Conservation (phyloP, 2,888 invertebrate species). For the Tipula helvola region DNA sequence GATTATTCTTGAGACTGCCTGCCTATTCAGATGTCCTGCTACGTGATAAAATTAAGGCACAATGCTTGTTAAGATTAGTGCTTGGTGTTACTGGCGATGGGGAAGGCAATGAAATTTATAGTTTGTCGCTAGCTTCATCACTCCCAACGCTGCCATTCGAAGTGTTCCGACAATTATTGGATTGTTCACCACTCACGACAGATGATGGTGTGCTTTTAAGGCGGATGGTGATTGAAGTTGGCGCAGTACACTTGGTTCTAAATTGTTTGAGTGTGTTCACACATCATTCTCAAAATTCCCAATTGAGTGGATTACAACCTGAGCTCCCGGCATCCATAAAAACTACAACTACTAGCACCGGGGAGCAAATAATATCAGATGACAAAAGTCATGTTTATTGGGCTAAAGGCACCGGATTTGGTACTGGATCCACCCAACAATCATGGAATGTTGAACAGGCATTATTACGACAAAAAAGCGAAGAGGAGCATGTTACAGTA, state of each 20-base stretch:
- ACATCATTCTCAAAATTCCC: slow-evolving; percentile 52
- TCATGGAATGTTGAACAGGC: slow-evolving; percentile 96
- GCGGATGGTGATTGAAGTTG: slow-evolving; percentile 67
- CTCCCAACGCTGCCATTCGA: slow-evolving; percentile 44
- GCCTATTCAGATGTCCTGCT: slow-evolving; percentile 84
- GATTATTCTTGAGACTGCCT: slow-evolving; percentile 74
- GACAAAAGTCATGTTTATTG: slow-evolving; percentile 74
- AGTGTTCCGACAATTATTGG: slow-evolving; percentile 55
- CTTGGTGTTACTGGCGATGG: slow-evolving; percentile 87
- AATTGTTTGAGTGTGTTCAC: slow-evolving; percentile 84
- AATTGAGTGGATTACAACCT: slow-evolving; percentile 28
- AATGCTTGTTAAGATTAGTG: slow-evolving; percentile 72
- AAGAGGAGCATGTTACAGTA: slow-evolving; percentile 89
- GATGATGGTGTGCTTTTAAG: slow-evolving; percentile 66
- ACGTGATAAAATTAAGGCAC: slow-evolving; percentile 70
- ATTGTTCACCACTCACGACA: slow-evolving; percentile 58
- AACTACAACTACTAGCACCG: slow-evolving; percentile 8
- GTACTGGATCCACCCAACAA: slow-evolving; percentile 88
- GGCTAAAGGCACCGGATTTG: slow-evolving; percentile 96
- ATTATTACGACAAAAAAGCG: slow-evolving; percentile 73
- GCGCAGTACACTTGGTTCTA: slow-evolving; percentile 72
- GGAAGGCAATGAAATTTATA: slow-evolving; percentile 71
- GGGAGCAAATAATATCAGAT: slow-evolving; percentile 43
- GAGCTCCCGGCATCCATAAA: slow-evolving; percentile 30
- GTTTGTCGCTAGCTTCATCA: slow-evolving; percentile 52